Conservation (phyloP, 1,140 invertebrate species). For the Diabrotica virgifera region DNA sequence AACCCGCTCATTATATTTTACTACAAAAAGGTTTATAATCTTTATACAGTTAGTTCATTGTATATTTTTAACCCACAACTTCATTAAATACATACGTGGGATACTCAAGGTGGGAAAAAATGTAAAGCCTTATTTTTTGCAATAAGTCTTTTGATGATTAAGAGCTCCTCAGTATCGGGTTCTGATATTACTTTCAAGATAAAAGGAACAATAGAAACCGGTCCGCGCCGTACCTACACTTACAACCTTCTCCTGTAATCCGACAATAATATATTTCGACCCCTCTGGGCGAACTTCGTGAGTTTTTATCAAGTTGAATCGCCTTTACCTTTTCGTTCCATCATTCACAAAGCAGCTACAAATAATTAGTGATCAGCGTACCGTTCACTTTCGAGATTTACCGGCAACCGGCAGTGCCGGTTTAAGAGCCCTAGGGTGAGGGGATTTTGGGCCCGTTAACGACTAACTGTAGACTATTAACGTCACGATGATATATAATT, state of each 20-base stretch:
- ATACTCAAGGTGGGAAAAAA: neutral
- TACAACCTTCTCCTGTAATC: neutral
- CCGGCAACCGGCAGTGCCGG: neutral
- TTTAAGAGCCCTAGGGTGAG: neutral
- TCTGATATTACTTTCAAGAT: conserved; percentile 3
- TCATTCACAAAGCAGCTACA: conserved; percentile 2
- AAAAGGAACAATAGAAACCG: conserved; percentile 2
- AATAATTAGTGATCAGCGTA: conserved; percentile 1
- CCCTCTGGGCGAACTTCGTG: neutral
- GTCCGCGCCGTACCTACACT: neutral
- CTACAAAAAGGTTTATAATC: neutral
- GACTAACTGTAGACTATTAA: too few species aligned
- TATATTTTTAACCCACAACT: neutral
- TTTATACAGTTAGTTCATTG: neutral
- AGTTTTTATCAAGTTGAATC: neutral
- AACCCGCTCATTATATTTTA: too few species aligned
- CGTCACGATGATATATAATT: too few species aligned
- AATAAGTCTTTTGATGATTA: neutral
- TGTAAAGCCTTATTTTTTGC: neutral
- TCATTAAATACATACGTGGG: neutral
- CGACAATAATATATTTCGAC: neutral
- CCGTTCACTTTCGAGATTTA: neutral
- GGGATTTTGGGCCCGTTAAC: too few species aligned
- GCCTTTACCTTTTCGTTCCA: neutral
- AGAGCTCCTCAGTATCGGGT: neutral